Evolutionary conservation across 1,140 invertebrate species (phyloP).

Genomic region (Leptinotarsa defecta): DNA sequence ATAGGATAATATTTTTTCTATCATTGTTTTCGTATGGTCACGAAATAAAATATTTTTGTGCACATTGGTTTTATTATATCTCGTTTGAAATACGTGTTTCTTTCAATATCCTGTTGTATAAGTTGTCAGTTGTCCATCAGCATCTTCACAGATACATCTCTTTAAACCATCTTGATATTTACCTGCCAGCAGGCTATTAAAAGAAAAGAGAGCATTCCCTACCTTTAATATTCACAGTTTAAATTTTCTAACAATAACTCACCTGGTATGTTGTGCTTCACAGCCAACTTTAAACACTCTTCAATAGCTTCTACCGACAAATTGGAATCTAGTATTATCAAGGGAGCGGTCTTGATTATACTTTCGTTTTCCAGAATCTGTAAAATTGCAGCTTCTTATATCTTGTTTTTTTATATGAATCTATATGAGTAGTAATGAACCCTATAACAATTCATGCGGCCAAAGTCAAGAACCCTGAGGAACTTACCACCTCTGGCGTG

Average conservation of each 20-base stretch:
- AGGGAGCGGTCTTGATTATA: slow-evolving; percentile 63
- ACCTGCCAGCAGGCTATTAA: too few relatives aligned
- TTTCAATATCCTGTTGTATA: too few relatives aligned
- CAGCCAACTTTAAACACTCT: slow-evolving; percentile 66
- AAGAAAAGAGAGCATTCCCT: too few relatives aligned
- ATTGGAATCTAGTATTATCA: slow-evolving; percentile 85
- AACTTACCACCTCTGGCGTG: slow-evolving; percentile 64
- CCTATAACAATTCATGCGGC: too few relatives aligned
- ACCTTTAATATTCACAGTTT: too few relatives aligned
- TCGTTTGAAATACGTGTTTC: too few relatives aligned
- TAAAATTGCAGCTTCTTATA: slow-evolving; percentile 15
- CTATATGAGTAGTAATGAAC: too few relatives aligned
- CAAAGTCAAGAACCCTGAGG: neutral
- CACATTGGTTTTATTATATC: neutral
- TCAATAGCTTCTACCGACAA: slow-evolving; percentile 69
- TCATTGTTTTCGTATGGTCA: neutral
- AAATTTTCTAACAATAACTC: slow-evolving; percentile 45
- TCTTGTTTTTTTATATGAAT: too few relatives aligned
- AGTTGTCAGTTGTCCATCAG: too few relatives aligned
- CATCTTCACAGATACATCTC: too few relatives aligned
- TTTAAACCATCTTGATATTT: too few relatives aligned
- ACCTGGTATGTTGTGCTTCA: slow-evolving; percentile 69
- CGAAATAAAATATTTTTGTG: neutral
- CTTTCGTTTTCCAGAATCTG: slow-evolving; percentile 62
- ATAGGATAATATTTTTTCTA: neutral